A percentile compares a stretch with the other conserved stretches of the same genome.
Evolutionary conservation across 1,140 invertebrate species (phyloP).

Genomic region (Tetramorium alpestre): DNA sequence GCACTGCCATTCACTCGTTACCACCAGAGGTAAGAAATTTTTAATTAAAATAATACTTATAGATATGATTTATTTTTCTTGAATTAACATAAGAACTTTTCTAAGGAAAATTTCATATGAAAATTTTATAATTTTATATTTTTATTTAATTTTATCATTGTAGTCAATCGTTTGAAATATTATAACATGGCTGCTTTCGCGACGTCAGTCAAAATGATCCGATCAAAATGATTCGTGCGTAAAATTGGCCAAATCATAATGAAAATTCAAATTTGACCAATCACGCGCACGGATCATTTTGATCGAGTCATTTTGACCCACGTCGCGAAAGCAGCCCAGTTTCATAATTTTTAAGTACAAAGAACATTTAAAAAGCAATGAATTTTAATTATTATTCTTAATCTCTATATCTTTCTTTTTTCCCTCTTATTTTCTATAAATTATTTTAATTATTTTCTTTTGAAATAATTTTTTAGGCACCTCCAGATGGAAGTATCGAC

Average conservation of each 20-base stretch:
- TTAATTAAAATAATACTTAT: slow-evolving; percentile 22
- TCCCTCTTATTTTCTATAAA: slow-evolving; percentile 36
- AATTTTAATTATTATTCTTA: slow-evolving; percentile 7
- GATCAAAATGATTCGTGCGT: too few relatives aligned
- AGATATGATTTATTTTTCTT: slow-evolving; percentile 21
- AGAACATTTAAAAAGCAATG: background rate
- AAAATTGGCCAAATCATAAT: too few relatives aligned
- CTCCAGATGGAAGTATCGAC: slow-evolving; percentile 82
- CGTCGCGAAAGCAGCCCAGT: background rate
- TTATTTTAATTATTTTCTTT: slow-evolving; percentile 3
- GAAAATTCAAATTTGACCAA: too few relatives aligned
- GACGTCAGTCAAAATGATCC: too few relatives aligned
- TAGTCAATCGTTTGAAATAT: background rate
- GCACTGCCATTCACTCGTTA: slow-evolving; percentile 83
- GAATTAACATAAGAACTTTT: background rate
- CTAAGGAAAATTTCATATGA: background rate
- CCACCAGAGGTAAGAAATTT: slow-evolving; percentile 79
- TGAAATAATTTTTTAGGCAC: slow-evolving; percentile 72
- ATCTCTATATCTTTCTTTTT: background rate
- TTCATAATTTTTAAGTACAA: background rate
- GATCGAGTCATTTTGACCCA: too few relatives aligned
- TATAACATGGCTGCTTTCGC: too few relatives aligned
- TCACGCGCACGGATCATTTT: too few relatives aligned
- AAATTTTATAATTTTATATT: too few relatives aligned
- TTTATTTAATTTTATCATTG: background rate